Percentiles rank a stretch among this genome's conserved stretches.
Evolutionary conservation across 2,797 vertebrate genomes (phyloP).

Genomic region (Paguma larvata): DNA sequence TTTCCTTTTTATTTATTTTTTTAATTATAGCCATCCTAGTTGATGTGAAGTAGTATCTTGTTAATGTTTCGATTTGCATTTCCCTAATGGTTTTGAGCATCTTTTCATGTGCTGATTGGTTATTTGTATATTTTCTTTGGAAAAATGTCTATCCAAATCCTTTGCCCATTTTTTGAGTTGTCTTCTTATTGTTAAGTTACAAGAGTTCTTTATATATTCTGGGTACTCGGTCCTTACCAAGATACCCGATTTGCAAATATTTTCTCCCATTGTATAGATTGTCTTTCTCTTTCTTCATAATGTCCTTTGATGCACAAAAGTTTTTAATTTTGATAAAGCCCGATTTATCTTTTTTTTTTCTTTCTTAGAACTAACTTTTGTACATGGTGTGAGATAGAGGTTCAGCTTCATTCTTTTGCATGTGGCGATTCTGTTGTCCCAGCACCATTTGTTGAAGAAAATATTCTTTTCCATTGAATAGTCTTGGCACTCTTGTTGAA

Average conservation of each 20-base stretch:
- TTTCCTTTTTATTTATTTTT: neutral
- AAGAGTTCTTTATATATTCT: slow-evolving; percentile 33
- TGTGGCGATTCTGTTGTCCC: neutral
- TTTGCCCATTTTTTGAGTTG: neutral
- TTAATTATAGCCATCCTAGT: neutral
- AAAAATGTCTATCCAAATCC: neutral
- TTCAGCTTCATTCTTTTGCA: neutral
- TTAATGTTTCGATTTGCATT: slow-evolving; percentile 43
- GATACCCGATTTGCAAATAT: neutral
- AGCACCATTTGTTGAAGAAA: neutral
- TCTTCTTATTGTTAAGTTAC: neutral
- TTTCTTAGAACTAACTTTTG: slow-evolving; percentile 44
- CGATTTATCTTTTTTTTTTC: neutral
- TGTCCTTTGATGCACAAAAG: neutral
- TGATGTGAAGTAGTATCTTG: neutral
- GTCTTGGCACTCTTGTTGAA: neutral
- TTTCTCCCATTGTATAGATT: neutral
- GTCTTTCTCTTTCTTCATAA: neutral
- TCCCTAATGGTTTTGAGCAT: slow-evolving; percentile 2
- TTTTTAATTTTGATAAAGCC: neutral
- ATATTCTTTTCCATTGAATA: neutral
- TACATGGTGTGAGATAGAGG: neutral
- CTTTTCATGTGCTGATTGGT: neutral
- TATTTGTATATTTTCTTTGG: slow-evolving; percentile 22
- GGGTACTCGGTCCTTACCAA: neutral